Conservation (phyloP, 2,888 invertebrate species). For the Argyresthia albistria region DNA sequence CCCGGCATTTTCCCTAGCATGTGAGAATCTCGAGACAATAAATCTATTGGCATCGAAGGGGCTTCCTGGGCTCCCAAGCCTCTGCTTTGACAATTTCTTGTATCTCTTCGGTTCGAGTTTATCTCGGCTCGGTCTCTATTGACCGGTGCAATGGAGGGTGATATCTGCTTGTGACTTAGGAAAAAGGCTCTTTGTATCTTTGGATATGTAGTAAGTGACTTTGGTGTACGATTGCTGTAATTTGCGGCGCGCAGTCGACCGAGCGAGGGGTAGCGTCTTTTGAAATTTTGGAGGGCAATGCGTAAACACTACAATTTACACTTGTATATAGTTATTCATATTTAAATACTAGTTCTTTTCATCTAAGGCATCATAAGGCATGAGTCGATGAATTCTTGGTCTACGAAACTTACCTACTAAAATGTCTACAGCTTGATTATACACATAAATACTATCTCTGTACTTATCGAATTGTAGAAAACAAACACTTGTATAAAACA, state of each 20-base stretch:
- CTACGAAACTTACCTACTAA: too few relatives aligned
- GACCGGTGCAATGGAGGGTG: constrained; percentile 4
- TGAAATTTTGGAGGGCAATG: too few relatives aligned
- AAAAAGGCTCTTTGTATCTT: not conserved
- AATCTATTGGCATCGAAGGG: constrained; percentile 34
- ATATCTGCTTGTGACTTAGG: constrained; percentile 3
- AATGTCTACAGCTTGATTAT: too few relatives aligned
- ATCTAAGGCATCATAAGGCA: too few relatives aligned
- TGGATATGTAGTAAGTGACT: not conserved
- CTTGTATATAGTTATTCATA: too few relatives aligned
- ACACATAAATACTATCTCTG: too few relatives aligned
- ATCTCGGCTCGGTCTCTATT: constrained; percentile 25
- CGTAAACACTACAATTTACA: too few relatives aligned
- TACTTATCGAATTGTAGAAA: too few relatives aligned
- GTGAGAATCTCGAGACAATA: constrained; percentile 42
- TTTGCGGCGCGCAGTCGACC: not conserved
- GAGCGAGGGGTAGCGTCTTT: too few relatives aligned
- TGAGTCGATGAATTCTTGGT: too few relatives aligned
- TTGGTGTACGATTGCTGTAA: not conserved
- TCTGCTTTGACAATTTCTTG: constrained; percentile 29
- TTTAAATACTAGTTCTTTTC: too few relatives aligned
- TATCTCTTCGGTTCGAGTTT: constrained; percentile 49
- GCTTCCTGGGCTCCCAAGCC: constrained; percentile 7
- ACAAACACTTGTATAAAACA: too few relatives aligned
- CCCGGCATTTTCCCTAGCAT: constrained; percentile 2